Percentiles rank a stretch among this genome's conserved stretches.
phyloP scores from a whole-genome alignment of 1,140 invertebrate genomes.

The Lineus longissimus region DNA sequence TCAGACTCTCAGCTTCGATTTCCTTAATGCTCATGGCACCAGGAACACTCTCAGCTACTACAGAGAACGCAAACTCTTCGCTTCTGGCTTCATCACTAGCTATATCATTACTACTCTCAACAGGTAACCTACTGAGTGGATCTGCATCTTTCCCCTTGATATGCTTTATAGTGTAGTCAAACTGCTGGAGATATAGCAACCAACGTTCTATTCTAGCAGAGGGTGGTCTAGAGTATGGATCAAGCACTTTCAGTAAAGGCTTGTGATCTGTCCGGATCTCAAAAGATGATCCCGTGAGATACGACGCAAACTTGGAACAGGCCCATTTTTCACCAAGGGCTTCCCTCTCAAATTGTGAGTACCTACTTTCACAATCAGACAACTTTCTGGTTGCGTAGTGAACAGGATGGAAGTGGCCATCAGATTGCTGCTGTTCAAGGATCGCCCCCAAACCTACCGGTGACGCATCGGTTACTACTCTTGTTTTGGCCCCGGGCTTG shows the following conservation, averaged over 20 bases:
- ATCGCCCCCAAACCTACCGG: not conserved
- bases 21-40: no score
- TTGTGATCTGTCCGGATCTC: not conserved
- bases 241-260: not conserved
- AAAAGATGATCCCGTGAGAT: not conserved
- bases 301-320: not conserved
- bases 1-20: no score
- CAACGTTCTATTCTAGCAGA: slow-evolving; percentile 6
- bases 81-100: no score
- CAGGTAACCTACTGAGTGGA: not conserved
- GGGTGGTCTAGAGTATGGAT: not conserved
- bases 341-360: not conserved
- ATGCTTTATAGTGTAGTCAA: slow-evolving; percentile 18
- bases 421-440: not conserved
- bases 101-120: no score
- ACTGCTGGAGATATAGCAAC: slow-evolving; percentile 11
- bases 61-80: no score
- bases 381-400: not conserved
- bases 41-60: no score
- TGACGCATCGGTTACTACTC: not conserved
- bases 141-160: slow-evolving; percentile 12
- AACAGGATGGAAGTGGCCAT: not conserved
- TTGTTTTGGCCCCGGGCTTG: not conserved
- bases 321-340: not conserved
- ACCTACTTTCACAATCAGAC: not conserved